These are phyloP conservation scores for Drosophila aldrichi DNA, from an alignment of 2,888 invertebrate genomes.

Conservation along the genomic window DNA sequence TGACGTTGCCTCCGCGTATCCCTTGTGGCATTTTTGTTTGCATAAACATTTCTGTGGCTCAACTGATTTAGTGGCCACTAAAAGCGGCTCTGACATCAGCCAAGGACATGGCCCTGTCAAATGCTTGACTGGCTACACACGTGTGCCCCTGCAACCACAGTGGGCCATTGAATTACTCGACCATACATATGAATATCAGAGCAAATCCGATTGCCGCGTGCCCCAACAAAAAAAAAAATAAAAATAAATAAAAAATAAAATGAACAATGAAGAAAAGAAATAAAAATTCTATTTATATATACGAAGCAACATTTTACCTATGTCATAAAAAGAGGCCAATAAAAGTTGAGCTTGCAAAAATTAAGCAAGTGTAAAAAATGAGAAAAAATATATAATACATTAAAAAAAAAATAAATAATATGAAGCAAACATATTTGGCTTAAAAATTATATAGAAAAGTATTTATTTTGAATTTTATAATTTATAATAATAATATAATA, in stretches of 20 bases:
- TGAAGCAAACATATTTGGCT: not conserved
- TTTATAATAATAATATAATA: no score
- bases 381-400: not conserved
- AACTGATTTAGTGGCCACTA: conserved; percentile 69
- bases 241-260: not conserved
- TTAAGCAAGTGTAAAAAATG: no score
- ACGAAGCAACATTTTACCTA: not conserved
- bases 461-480: not conserved
- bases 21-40: conserved; percentile 48
- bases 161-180: not conserved
- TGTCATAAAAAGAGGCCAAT: not conserved
- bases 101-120: conserved; percentile 55
- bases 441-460: not conserved
- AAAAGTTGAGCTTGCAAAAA: not conserved
- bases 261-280: not conserved
- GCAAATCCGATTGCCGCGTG: conserved; percentile 1
- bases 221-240: no score
- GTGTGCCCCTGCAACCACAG: conserved; percentile 28
- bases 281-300: not conserved
- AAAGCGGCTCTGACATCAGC: conserved; percentile 74
- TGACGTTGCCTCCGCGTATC: not conserved
- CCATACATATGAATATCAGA: not conserved
- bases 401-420: not conserved
- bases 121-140: conserved; percentile 56
- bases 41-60: conserved; percentile 44